These are phyloP conservation scores for Lonchura striata DNA, from an alignment of 2,113 vertebrate genomes.

Conservation along the genomic window DNA sequence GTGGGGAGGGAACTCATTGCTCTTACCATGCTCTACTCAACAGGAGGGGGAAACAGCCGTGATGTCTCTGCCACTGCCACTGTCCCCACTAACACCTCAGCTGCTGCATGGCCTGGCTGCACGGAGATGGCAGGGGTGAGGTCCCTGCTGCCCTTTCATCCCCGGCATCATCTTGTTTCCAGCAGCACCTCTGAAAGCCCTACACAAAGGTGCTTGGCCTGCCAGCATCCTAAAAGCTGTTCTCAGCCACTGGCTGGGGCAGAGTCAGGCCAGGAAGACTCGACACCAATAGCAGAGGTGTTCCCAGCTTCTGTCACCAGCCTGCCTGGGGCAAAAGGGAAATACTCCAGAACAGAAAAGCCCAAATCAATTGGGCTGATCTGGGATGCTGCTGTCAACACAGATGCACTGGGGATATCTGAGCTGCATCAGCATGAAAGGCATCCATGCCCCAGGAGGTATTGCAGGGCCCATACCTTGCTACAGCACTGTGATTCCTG, in stretches of 20 bases:
- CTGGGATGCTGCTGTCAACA: neutral
- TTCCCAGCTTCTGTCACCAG: neutral
- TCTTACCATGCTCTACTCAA: neutral
- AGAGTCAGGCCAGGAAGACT: neutral
- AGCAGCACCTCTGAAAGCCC: neutral
- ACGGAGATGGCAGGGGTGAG: fast-evolving
- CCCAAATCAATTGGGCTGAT: neutral
- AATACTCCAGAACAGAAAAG: neutral
- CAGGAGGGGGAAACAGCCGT: neutral
- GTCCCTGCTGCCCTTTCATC: neutral
- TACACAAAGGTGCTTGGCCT: neutral
- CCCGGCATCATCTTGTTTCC: neutral
- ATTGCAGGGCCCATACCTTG: neutral
- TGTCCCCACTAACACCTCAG: neutral
- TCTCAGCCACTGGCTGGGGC: neutral
- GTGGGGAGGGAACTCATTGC: neutral
- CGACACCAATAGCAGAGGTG: neutral
- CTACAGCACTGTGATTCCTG: neutral
- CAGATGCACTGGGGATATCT: neutral
- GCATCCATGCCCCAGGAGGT: fast-evolving
- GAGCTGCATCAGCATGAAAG: neutral
- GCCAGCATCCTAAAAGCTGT: neutral
- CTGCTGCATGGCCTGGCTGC: fast-evolving
- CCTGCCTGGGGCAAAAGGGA: fast-evolving
- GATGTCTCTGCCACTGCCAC: neutral